Evolutionary conservation across 2,797 vertebrate species (phyloP).

Genomic region (Syngnathus acus): DNA sequence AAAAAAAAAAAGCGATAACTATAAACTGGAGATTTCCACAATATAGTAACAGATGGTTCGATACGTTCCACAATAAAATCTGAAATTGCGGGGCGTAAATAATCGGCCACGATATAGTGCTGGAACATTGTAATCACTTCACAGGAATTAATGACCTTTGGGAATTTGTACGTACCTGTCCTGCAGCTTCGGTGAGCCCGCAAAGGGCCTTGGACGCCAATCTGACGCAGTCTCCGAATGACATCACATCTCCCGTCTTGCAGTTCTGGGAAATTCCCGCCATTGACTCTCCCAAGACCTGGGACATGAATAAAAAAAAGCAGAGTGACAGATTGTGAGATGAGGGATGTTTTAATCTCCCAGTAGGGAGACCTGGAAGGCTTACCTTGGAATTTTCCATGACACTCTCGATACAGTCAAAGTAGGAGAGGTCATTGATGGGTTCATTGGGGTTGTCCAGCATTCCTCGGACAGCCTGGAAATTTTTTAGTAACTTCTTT

Average conservation of each 20-base stretch:
- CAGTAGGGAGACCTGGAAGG: neutral
- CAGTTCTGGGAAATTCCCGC: conserved; percentile 98
- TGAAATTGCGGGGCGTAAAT: neutral
- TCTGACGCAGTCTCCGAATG: conserved; percentile 90
- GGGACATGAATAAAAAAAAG: conserved; percentile 3
- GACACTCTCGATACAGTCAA: conserved; percentile 96
- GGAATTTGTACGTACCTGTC: conserved; percentile 74
- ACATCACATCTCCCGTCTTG: conserved; percentile 85
- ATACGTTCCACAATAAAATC: neutral
- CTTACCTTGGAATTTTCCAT: conserved; percentile 99
- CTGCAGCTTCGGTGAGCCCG: conserved; percentile 93
- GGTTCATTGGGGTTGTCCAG: conserved; percentile 93
- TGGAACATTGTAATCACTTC: neutral
- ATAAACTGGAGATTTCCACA: neutral
- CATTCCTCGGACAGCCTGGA: conserved; percentile 91
- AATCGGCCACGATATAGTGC: neutral
- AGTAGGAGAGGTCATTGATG: conserved; percentile 93
- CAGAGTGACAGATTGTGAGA: neutral
- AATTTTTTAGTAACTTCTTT: neutral
- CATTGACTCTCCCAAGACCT: conserved; percentile 98
- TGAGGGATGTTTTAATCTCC: neutral
- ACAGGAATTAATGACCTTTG: neutral
- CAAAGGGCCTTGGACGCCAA: conserved; percentile 93
- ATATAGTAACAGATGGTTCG: neutral
- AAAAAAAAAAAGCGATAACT: too few relatives aligned